These are phyloP conservation scores for Sitophilus oryzae DNA, from an alignment of 1,140 invertebrate species.

Conservation along the genomic window DNA sequence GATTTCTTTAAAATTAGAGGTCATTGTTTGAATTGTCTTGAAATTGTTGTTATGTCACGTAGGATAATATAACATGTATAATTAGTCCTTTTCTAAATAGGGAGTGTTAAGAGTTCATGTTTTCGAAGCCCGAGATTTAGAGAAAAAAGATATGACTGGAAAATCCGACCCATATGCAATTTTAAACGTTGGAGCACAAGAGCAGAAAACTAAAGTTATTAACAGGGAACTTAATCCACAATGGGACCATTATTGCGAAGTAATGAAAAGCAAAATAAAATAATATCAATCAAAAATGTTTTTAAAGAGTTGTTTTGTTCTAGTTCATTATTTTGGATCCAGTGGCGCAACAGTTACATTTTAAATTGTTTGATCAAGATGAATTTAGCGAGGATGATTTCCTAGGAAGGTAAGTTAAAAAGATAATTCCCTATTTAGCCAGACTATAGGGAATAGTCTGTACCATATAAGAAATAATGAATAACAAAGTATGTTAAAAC, in stretches of 20 bases:
- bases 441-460: too few species aligned
- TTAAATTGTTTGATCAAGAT: conserved; percentile 71
- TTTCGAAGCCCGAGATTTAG: conserved; percentile 83
- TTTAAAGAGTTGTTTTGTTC: conserved; percentile 15
- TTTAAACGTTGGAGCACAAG: conserved; percentile 76
- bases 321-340: conserved; percentile 37
- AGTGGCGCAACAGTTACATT: conserved; percentile 29
- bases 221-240: conserved; percentile 85
- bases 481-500: too few species aligned
- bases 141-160: conserved; percentile 87
- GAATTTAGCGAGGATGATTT: conserved; percentile 69
- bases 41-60: too few species aligned
- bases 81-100: conserved; percentile 42
- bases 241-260: conserved; percentile 91
- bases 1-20: too few species aligned
- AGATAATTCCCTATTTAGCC: too few species aligned
- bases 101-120: conserved; percentile 79
- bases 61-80: background rate
- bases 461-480: too few species aligned
- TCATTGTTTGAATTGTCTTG: too few species aligned
- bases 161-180: conserved; percentile 93
- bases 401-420: conserved; percentile 74
- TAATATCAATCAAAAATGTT: background rate
- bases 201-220: conserved; percentile 81
- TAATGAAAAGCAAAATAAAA: conserved; percentile 42